A percentile compares a stretch with the other conserved stretches of the same genome.
Conservation (phyloP, 1,140 invertebrate genomes). For the Zeugodacus cucurbitae region DNA sequence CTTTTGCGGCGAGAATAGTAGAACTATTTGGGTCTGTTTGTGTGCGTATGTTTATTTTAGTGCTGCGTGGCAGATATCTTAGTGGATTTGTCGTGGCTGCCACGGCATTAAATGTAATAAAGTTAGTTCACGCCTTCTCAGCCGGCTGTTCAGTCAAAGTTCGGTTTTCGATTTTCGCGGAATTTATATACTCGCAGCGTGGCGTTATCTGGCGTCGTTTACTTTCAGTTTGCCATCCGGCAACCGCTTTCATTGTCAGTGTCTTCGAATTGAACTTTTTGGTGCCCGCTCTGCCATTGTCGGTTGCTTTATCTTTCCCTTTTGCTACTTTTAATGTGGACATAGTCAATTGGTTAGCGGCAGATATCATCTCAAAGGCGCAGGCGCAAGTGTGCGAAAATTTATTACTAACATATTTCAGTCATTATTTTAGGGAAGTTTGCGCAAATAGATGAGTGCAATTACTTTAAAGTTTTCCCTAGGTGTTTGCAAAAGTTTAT, state of each 20-base stretch:
- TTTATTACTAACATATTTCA: constrained; percentile 33
- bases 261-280: constrained; percentile 30
- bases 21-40: neutral
- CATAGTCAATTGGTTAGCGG: neutral
- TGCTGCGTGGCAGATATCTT: neutral
- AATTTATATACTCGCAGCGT: neutral
- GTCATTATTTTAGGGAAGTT: constrained; percentile 2
- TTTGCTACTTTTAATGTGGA: neutral
- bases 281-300: neutral
- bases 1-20: neutral
- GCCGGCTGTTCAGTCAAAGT: neutral
- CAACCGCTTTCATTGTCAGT: constrained; percentile 27
- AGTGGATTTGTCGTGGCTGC: neutral
- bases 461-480: neutral
- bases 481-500: neutral
- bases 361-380: neutral
- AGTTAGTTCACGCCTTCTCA: constrained; percentile 9
- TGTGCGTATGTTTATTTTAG: too few species aligned
- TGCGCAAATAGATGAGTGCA: constrained; percentile 10
- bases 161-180: neutral
- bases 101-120: constrained; percentile 5
- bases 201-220: neutral
- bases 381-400: neutral
- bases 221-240: neutral
- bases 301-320: neutral